Base-by-base conservation (phyloP, 2,888 invertebrate species). In the Dryadula phaetusa region DNA sequence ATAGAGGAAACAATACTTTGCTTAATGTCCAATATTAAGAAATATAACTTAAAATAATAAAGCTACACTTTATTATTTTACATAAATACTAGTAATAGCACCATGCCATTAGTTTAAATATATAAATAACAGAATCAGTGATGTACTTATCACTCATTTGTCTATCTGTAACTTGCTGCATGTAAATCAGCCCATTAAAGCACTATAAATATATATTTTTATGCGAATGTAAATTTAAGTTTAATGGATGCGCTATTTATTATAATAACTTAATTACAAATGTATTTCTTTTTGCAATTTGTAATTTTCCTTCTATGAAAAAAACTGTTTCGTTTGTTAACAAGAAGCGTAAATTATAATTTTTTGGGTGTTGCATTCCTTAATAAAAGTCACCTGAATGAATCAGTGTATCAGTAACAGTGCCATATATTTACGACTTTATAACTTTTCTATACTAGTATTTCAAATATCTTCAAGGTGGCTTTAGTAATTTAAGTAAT, bases 31-130 rank as follows among this genome's bases (percentile, higher is more conserved):
- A n/a, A n/a, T n/a, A n/a, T n/a, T n/a, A n/a, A n/a, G n/a, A n/a
- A n/a, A n/a, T n/a, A n/a, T n/a, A n/a, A n/a, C n/a, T n/a, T n/a
- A n/a, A 32, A 5, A 32, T 32, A 32, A 32, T 32, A 32, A 32
- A 32, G 14, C 4, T n/a, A 20, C 1, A 12, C 37, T 37, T 1
- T 37, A 0, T 8, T n/a, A n/a, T 22, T 37, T n/a, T 25, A 28
- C 7, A 40, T 40, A 7, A 40, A 40, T 20, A 56, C 0, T 25
- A 37, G 37, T 37, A 56, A 37, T 56, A 40, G 40, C 37, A 22
- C 40, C 22, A 56, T 54, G 54, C 37, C 56, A 37, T 7, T 22
- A 49, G 49, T 40, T 22, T 56, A 40, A 40, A 56, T 56, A 56
- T 25, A 56, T 18, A 40, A 56, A 25, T 56, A 40, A 56, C 40